phyloP scores from a whole-genome alignment of 1,140 invertebrate genomes.

The Eurosta solidaginis region DNA sequence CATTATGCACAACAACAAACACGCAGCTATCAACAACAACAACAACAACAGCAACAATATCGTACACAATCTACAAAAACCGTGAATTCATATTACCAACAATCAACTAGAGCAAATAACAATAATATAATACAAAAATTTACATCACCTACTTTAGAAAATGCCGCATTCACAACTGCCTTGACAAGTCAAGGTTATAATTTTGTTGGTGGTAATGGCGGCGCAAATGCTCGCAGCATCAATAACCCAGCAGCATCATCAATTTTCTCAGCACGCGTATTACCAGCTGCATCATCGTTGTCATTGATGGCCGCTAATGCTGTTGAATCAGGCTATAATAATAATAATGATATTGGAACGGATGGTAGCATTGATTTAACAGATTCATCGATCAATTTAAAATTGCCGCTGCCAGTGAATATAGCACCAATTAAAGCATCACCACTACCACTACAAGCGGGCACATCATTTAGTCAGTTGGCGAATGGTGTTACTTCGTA shows the following conservation, averaged over 20 bases:
- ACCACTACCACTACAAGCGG: conserved; percentile 50
- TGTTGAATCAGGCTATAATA: background rate
- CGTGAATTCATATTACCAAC: background rate
- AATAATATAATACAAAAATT: conserved; percentile 36
- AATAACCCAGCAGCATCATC: background rate
- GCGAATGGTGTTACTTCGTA: conserved; percentile 53
- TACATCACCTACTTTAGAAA: conserved; percentile 45
- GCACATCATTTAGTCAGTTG: conserved; percentile 47
- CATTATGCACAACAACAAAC: background rate
- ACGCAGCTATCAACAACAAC: conserved; percentile 1
- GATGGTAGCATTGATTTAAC: background rate
- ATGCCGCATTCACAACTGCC: conserved; percentile 52
- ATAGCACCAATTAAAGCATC: conserved; percentile 50
- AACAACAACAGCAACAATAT: conserved; percentile 3
- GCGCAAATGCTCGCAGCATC: too few relatives aligned
- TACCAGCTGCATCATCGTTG: background rate
- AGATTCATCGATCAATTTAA: conserved; percentile 47
- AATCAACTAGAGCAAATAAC: background rate
- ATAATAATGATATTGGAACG: background rate
- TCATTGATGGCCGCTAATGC: background rate
- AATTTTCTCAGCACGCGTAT: conserved; percentile 21
- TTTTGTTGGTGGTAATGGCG: conserved; percentile 30
- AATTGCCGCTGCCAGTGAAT: conserved; percentile 51
- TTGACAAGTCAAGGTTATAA: conserved; percentile 51
- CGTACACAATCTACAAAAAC: background rate